Percentiles rank a stretch among this genome's conserved stretches.
Conservation (phyloP, 2,888 invertebrate genomes). For the Dendrolimus houi region DNA sequence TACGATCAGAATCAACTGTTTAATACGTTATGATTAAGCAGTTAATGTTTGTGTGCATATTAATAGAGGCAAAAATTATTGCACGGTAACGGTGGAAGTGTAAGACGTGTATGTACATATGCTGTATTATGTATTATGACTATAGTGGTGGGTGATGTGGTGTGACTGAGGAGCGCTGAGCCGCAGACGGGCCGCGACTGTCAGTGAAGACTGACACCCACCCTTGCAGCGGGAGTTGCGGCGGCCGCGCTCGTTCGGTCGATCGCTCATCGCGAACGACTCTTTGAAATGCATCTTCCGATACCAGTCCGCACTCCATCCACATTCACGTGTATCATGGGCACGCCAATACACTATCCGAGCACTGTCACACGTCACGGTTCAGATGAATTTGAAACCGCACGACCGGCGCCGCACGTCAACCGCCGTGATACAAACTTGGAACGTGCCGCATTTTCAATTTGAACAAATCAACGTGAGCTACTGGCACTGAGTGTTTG, state of each 20-base stretch:
- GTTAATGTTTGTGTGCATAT: background rate
- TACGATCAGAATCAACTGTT: background rate
- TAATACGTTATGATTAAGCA: background rate
- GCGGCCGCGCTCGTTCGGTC: conserved; percentile 72
- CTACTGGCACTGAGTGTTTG: conserved; percentile 25
- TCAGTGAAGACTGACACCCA: conserved; percentile 48
- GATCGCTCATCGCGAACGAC: conserved; percentile 75
- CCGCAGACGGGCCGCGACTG: conserved; percentile 21
- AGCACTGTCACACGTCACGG: conserved; percentile 58
- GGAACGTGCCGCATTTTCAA: conserved; percentile 60
- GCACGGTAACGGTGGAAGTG: background rate
- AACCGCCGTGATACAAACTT: conserved; percentile 44
- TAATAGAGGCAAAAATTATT: background rate
- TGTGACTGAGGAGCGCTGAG: conserved; percentile 2
- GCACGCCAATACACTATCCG: conserved; percentile 59
- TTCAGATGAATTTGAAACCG: conserved; percentile 31
- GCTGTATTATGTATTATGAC: conserved; percentile 4
- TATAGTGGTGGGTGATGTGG: background rate
- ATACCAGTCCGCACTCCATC: conserved; percentile 63
- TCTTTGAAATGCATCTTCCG: conserved; percentile 76
- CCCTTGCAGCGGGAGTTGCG: conserved; percentile 74
- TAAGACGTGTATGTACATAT: background rate
- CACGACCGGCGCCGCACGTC: conserved; percentile 27
- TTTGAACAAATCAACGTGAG: conserved; percentile 45
- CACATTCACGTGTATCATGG: conserved; percentile 71